Base-by-base conservation (phyloP, 2,888 invertebrate species). In the Sycophila texana region DNA sequence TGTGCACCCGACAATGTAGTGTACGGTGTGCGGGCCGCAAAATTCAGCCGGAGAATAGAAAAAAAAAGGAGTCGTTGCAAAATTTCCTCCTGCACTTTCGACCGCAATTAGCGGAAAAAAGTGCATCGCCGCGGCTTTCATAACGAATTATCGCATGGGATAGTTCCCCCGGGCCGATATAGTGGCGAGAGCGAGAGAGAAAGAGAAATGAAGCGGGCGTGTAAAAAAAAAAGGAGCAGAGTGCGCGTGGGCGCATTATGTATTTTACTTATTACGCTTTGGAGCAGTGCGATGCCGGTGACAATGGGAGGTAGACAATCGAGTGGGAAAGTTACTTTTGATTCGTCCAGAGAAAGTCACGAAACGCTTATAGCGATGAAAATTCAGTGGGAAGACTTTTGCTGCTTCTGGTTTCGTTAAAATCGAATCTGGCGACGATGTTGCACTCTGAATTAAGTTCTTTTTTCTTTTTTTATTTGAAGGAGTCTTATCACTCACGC, bases 191-290 rank as follows among this genome's bases (percentile, higher is more conserved):
- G 51, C 49, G 58, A 72, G 72, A 3, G 26, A 51, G 51, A 39
- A 5, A 39, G 7, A 39, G 7, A 39, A 5, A 26, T 60, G 49
- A 53, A 63, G 30, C 49, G 49, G 5, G 22, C n/a, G 39, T 5
- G 65, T 65, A 65, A 57, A 74, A 65, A 74, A 65, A 47, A 39
- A 4, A 14, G 22, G 55, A 18, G 18, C n/a, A 22, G 65, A 65
- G 16, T 20, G 51, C 20, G 55, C 13, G 39, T 55, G 18, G 51
- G 51, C 51, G 51, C 51, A 63, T 65, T 51, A 53, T 74, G 20
- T 65, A 65, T 65, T 74, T 74, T 47, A 26, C 65, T 74, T 65
- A 22, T 65, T 74, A 74, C 18, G 73, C 63, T 63, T 73, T 63
- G 30, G 39, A 26, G 67, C 53, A 20, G 49, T 49, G 26, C 30